phyloP scores from a whole-genome alignment of 2,113 vertebrate species.

The Trogon surrucura region DNA sequence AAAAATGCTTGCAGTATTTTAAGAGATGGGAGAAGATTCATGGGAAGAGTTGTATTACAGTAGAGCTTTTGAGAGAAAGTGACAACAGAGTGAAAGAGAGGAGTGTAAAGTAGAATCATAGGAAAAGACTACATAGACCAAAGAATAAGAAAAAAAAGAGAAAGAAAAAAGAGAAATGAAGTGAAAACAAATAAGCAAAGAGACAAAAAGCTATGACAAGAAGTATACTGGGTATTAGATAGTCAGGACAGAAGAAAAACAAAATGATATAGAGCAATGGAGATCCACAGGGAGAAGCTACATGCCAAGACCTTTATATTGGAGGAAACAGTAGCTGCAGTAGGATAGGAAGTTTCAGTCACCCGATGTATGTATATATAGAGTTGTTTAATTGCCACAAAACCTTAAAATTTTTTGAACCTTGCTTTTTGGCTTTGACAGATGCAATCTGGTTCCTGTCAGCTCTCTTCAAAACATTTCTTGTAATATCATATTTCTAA shows the following conservation, averaged over 20 bases:
- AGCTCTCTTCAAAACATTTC: slow-evolving; percentile 21
- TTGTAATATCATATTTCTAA: slow-evolving; percentile 15
- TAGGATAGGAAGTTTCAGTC: not conserved
- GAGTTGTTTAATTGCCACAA: not conserved
- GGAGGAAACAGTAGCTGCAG: not conserved
- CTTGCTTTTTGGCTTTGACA: slow-evolving; percentile 45
- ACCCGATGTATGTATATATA: not conserved
- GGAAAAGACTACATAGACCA: not conserved
- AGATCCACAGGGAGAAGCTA: not conserved
- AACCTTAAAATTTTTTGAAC: not conserved
- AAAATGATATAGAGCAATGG: not conserved
- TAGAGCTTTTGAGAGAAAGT: not conserved
- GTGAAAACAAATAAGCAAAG: not conserved
- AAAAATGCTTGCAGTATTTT: not conserved
- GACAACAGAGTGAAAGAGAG: not conserved
- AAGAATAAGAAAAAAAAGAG: not conserved
- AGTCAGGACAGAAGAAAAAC: not conserved
- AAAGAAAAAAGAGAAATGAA: not conserved
- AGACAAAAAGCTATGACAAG: not conserved
- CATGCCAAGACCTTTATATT: not conserved
- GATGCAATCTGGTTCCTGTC: slow-evolving; percentile 46
- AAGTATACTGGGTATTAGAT: not conserved
- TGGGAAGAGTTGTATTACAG: not conserved
- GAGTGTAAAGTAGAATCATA: not conserved
- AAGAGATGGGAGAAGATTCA: not conserved